Conservation (phyloP, 2,888 invertebrate species). For the Drosophila bunnanda region DNA sequence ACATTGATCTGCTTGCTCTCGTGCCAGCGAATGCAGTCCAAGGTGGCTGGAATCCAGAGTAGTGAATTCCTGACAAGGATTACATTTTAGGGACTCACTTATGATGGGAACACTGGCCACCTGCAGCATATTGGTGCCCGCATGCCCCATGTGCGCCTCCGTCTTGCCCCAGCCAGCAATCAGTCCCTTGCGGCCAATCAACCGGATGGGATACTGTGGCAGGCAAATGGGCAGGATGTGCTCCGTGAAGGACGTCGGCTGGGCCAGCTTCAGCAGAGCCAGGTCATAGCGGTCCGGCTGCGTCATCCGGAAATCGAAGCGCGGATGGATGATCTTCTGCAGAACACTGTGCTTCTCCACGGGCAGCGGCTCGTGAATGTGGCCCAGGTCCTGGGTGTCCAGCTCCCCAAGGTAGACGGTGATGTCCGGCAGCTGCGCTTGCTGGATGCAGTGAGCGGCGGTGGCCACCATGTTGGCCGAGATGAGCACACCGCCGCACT, state of each 20-base stretch:
- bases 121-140: conserved; percentile 92
- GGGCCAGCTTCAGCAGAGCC: conserved; percentile 89
- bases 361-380: conserved; percentile 87
- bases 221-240: conserved; percentile 93
- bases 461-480: conserved; percentile 90
- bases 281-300: conserved; percentile 93
- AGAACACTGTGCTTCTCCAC: conserved; percentile 89
- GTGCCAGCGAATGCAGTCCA: conserved; percentile 93
- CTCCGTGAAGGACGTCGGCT: conserved; percentile 86
- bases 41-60: conserved; percentile 85
- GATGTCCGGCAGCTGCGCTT: conserved; percentile 90
- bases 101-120: conserved; percentile 93
- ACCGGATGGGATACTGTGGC: conserved; percentile 86
- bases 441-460: conserved; percentile 93
- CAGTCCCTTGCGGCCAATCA: conserved; percentile 87
- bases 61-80: not conserved
- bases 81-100: conserved; percentile 85
- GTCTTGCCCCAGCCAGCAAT: conserved; percentile 95
- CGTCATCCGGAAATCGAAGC: conserved; percentile 91
- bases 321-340: conserved; percentile 91
- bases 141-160: conserved; percentile 89
- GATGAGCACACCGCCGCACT: conserved; percentile 93
- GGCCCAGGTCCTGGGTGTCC: conserved; percentile 90
- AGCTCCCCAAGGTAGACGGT: conserved; percentile 92
- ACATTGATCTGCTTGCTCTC: conserved; percentile 91